Base-by-base conservation (phyloP, 2,888 invertebrate genomes). In the Lomographa bimaculata region DNA sequence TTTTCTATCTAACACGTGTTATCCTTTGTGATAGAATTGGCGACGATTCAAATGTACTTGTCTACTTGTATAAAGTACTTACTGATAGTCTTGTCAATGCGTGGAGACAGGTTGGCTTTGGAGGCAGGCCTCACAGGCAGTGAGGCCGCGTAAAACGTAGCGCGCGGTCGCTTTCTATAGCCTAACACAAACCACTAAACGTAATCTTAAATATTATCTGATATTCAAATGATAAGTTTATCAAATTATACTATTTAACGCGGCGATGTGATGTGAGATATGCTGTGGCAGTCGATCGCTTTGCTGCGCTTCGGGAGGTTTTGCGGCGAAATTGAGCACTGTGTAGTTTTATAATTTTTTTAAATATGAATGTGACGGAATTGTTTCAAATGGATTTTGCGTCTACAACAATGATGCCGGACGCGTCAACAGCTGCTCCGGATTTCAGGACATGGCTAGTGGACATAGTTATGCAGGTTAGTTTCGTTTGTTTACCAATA, bases 371-470 rank as follows among this genome's bases (percentile, higher is more conserved):
- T 57, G 53, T 68, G 42, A 69, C 65, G 32, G 68, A 67, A 20
- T 44, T 23, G 25, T 10, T 35, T 5, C 29, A 57, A 2, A 47
- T 62, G 58, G 67, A 67, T 26, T 55, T 50, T 24, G 54, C 56
- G 3, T 45, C 54, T 1, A 51, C 56, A 5, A 59, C 64, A 0
- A 56, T 57, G 45, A 25, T 61, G 12, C 60, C 62, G 16, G 63
- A 66, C 23, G 37, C 48, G 1, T 61, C 65, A 0, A 71, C 76
- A 1, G 54, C 48, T 0, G 54, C 74, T 0, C 61, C 71, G 7
- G 84, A 75, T 50, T 32, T 84, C 8, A 67, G 83, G 45, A 60
- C 70, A 7, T 85, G 84, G 85, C 51, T 86, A 19, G 68, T 71
- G 33, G 65, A 76, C 56, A 51, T 79, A 25, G 59, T 86, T 14